Percentiles rank a stretch among this genome's conserved stretches.
Conservation (phyloP, 2,113 vertebrate species). For the Morone saxatilis region DNA sequence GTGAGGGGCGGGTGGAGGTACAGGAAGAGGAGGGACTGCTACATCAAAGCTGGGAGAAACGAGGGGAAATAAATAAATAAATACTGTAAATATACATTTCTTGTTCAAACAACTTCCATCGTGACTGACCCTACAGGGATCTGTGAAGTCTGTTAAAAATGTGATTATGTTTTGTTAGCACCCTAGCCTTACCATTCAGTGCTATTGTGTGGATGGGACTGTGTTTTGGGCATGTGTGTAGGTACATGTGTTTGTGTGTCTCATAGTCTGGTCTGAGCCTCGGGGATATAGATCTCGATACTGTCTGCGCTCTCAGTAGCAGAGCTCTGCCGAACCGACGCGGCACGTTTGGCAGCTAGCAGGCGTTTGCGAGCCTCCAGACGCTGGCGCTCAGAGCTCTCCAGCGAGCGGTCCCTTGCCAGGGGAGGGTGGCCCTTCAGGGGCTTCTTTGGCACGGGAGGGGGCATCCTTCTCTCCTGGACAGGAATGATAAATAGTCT, state of each 20-base stretch:
- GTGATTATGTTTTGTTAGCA: conserved; percentile 64
- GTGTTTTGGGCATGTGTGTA: conserved; percentile 40
- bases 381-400: conserved; percentile 92
- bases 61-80: conserved; percentile 62
- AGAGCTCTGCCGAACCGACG: conserved; percentile 95
- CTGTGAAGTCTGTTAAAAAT: conserved; percentile 59
- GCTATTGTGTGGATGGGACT: conserved; percentile 58
- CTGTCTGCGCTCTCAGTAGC: conserved; percentile 97
- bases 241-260: conserved; percentile 44
- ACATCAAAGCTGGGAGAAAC: conserved; percentile 78
- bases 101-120: conserved; percentile 48
- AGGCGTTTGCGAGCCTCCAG: conserved; percentile 94
- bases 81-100: conserved; percentile 73
- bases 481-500: conserved; percentile 76
- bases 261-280: conserved; percentile 99
- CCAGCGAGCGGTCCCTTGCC: conserved; percentile 83
- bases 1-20: conserved; percentile 42
- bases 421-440: conserved; percentile 79
- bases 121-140: conserved; percentile 68
- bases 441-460: conserved; percentile 86
- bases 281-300: conserved; percentile 99
- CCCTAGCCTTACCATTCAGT: conserved; percentile 72
- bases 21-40: conserved; percentile 62
- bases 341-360: conserved; percentile 93
- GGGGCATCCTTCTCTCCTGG: conserved; percentile 84